These are phyloP conservation scores for Noctua fimbriata DNA, from an alignment of 2,888 invertebrate genomes.

Conservation along the genomic window DNA sequence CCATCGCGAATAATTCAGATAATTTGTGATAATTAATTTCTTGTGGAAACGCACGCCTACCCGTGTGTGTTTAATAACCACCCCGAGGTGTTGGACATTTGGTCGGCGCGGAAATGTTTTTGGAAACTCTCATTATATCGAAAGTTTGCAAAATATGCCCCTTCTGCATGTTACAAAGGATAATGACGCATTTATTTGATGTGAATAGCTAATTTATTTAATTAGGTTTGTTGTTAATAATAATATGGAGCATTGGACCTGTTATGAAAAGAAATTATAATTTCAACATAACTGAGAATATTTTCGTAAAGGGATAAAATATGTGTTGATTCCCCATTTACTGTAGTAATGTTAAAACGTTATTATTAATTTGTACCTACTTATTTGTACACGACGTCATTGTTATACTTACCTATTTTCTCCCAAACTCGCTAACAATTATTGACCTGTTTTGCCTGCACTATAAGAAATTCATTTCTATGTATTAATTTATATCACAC, in stretches of 20 bases:
- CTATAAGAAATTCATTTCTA: no score
- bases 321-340: not conserved
- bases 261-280: slow-evolving; percentile 15
- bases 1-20: slow-evolving; percentile 60
- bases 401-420: not conserved
- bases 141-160: slow-evolving; percentile 62
- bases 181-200: slow-evolving; percentile 55
- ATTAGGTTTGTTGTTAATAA: slow-evolving; percentile 30
- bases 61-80: slow-evolving; percentile 70
- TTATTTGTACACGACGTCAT: not conserved
- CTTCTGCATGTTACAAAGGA: slow-evolving; percentile 56
- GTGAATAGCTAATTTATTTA: slow-evolving; percentile 61
- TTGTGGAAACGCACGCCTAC: slow-evolving; percentile 65
- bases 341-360: not conserved
- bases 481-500: not conserved
- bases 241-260: slow-evolving; percentile 10
- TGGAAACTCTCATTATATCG: slow-evolving; percentile 60
- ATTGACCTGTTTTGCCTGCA: not conserved
- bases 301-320: not conserved
- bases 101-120: slow-evolving; percentile 75
- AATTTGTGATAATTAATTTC: slow-evolving; percentile 72
- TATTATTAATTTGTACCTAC: not conserved
- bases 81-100: slow-evolving; percentile 83
- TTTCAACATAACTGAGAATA: not conserved
- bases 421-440: not conserved